These are phyloP conservation scores for Archaeoteleia sp. DNA, from an alignment of 2,888 invertebrate genomes.

Conservation along the genomic window DNA sequence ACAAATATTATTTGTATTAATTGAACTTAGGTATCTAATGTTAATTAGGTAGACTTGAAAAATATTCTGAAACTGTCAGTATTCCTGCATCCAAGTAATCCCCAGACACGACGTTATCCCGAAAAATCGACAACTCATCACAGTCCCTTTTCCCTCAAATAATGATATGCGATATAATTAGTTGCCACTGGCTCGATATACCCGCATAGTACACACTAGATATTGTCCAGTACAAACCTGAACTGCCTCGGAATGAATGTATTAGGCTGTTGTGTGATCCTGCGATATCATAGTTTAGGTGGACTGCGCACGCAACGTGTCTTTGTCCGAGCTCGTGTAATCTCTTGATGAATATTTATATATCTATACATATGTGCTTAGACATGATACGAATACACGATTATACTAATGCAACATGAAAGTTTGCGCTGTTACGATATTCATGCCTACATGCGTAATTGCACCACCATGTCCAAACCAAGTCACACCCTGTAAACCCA, in stretches of 20 bases:
- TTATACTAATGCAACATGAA: slow-evolving; percentile 10
- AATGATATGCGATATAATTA: background rate
- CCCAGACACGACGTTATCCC: too few relatives aligned
- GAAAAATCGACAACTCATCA: too few relatives aligned
- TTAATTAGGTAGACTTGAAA: too few relatives aligned
- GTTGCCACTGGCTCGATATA: slow-evolving; percentile 18
- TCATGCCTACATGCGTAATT: slow-evolving; percentile 2
- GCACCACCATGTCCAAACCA: background rate
- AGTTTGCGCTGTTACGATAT: slow-evolving; percentile 29
- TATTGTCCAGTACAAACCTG: slow-evolving; percentile 15
- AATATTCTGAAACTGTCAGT: too few relatives aligned
- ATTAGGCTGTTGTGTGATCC: slow-evolving; percentile 55
- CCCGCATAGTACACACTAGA: slow-evolving; percentile 14
- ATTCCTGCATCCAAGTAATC: too few relatives aligned
- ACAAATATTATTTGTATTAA: too few relatives aligned
- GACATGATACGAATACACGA: slow-evolving; percentile 25
- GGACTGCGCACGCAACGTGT: slow-evolving; percentile 50
- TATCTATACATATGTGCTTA: slow-evolving; percentile 20
- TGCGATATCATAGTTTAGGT: slow-evolving; percentile 56
- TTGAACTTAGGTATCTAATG: too few relatives aligned
- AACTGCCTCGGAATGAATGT: slow-evolving; percentile 33
- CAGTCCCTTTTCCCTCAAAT: background rate
- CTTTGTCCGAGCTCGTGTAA: slow-evolving; percentile 36
- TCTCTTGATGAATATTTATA: slow-evolving; percentile 28
- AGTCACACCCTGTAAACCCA: slow-evolving; percentile 1